A percentile compares a stretch with the other conserved stretches of the same genome.
Evolutionary conservation across 2,113 vertebrate genomes (phyloP).

Genomic region (Otis tarda): DNA sequence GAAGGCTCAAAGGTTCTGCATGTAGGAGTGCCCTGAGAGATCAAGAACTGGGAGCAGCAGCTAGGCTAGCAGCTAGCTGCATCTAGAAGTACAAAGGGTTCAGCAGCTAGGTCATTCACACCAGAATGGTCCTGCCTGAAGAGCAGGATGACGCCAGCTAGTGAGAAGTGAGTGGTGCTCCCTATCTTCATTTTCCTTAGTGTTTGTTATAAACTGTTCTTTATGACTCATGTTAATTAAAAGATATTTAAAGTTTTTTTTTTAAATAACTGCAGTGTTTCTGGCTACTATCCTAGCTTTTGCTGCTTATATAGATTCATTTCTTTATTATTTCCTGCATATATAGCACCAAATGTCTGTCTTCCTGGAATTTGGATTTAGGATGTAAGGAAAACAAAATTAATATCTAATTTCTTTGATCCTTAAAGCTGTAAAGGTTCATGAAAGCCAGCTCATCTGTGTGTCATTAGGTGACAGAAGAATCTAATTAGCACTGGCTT

Average conservation of each 20-base stretch:
- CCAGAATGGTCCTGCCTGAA: not conserved
- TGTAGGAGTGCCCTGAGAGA: not conserved
- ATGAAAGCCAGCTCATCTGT: not conserved
- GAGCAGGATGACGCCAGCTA: not conserved
- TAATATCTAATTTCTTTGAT: not conserved
- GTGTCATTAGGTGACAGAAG: not conserved
- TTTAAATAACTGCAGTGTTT: not conserved
- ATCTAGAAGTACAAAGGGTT: not conserved
- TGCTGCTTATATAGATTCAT: not conserved
- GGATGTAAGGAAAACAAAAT: not conserved
- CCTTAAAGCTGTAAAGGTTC: not conserved
- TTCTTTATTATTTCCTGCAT: not conserved
- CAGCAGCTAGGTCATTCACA: not conserved
- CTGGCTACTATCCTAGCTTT: not conserved
- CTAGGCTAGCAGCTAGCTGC: not conserved
- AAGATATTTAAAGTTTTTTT: not conserved
- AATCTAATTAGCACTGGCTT: not conserved
- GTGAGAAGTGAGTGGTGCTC: not conserved
- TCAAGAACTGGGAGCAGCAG: not conserved
- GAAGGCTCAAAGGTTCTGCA: not conserved
- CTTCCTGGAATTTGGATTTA: not conserved
- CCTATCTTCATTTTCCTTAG: not conserved
- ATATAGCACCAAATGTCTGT: not conserved
- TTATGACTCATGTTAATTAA: not conserved
- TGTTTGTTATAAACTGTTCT: not conserved